phyloP scores from a whole-genome alignment of 2,888 invertebrate genomes.

The Drosophila quinaria region DNA sequence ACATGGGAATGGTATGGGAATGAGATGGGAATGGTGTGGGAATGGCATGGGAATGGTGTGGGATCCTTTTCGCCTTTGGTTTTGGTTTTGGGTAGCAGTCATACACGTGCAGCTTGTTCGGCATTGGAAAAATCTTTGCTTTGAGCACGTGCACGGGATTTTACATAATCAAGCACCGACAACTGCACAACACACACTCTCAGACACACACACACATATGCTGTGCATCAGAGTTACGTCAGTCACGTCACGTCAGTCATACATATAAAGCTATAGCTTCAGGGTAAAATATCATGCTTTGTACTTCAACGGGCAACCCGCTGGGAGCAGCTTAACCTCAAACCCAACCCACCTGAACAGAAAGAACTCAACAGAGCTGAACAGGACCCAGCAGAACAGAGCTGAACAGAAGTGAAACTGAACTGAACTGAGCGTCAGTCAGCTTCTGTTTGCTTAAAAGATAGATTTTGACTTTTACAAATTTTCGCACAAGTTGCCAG shows the following conservation, averaged over 20 bases:
- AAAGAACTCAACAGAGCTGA: slow-evolving; percentile 5
- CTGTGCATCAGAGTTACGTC: slow-evolving; percentile 32
- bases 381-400: slow-evolving; percentile 34
- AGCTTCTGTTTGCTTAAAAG: slow-evolving; percentile 79
- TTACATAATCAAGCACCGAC: slow-evolving; percentile 81
- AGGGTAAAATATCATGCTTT: slow-evolving; percentile 73
- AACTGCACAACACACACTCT: slow-evolving; percentile 48
- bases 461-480: slow-evolving; percentile 83
- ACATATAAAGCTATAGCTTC: slow-evolving; percentile 18
- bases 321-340: slow-evolving; percentile 43
- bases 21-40: neutral
- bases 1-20: neutral
- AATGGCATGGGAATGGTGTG: neutral
- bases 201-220: slow-evolving; percentile 24
- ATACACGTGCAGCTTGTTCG: slow-evolving; percentile 79
- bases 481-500: slow-evolving; percentile 76
- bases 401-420: slow-evolving; percentile 25
- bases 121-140: slow-evolving; percentile 84
- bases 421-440: slow-evolving; percentile 25
- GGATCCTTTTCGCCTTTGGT: slow-evolving; percentile 38
- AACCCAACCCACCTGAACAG: slow-evolving; percentile 43
- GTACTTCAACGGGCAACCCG: slow-evolving; percentile 51
- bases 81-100: slow-evolving; percentile 58
- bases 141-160: slow-evolving; percentile 84
- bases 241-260: slow-evolving; percentile 50